These are phyloP conservation scores for Pithys albifrons DNA, from an alignment of 2,113 vertebrate genomes.

Conservation along the genomic window DNA sequence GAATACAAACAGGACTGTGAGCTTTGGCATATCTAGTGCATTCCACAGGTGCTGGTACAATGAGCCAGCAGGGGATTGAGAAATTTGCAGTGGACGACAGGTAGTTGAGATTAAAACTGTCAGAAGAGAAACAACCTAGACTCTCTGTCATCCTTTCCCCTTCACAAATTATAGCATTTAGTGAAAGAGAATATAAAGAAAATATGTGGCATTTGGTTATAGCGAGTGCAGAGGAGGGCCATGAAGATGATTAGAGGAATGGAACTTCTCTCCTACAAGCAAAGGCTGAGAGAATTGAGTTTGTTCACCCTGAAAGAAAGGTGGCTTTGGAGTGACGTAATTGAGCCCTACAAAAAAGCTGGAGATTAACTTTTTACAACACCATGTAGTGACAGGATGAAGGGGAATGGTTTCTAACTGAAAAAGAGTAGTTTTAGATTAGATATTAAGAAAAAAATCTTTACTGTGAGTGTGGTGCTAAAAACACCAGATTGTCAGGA, in stretches of 20 bases:
- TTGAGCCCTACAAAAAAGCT: neutral
- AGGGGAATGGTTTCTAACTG: no score
- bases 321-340: neutral
- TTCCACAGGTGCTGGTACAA: constrained; percentile 80
- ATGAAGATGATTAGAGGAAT: no score
- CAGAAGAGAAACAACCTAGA: constrained; percentile 79
- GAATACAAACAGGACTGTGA: neutral
- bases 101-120: constrained; percentile 81
- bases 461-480: no score
- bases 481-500: neutral
- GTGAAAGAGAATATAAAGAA: constrained; percentile 82
- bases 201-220: constrained; percentile 86
- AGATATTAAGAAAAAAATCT: neutral
- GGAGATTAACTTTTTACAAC: neutral
- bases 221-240: no score
- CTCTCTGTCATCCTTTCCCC: constrained; percentile 81
- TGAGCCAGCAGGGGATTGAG: constrained; percentile 81
- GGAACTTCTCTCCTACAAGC: no score
- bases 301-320: neutral
- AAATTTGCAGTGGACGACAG: constrained; percentile 80
- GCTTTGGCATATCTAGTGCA: constrained; percentile 58
- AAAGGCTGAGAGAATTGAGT: neutral
- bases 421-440: neutral
- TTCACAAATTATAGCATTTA: constrained; percentile 80
- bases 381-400: neutral